Evolutionary conservation across 1,140 invertebrate genomes (phyloP).

Genomic region (Rhopalosiphum padi): DNA sequence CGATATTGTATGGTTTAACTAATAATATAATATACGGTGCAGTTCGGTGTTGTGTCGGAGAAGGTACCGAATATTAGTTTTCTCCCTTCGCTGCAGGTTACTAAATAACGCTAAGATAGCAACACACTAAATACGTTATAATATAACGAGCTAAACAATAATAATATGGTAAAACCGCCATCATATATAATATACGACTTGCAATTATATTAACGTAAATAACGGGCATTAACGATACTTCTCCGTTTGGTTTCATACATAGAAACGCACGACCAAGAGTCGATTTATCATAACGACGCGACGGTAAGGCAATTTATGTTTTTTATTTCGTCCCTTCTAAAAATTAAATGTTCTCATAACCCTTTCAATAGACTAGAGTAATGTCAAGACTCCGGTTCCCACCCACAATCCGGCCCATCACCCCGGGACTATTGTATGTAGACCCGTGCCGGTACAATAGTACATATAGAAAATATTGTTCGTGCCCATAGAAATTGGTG

Average conservation of each 20-base stretch:
- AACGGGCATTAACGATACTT: background rate
- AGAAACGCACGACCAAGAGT: background rate
- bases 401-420: background rate
- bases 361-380: background rate
- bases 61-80: background rate
- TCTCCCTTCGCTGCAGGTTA: background rate
- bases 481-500: background rate
- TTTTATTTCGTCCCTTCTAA: background rate
- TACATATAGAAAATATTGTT: background rate
- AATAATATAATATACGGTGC: too few relatives aligned
- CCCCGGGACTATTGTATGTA: background rate
- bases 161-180: background rate
- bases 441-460: background rate
- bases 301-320: background rate
- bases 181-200: background rate
- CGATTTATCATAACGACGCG: background rate
- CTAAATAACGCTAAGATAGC: background rate
- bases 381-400: background rate
- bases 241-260: background rate
- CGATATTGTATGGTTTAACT: background rate
- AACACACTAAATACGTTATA: background rate
- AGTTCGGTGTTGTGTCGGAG: background rate
- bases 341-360: background rate
- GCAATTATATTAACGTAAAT: background rate
- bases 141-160: background rate